Conservation (phyloP, 2,113 vertebrate species). For the Excalfactoria chinensis region DNA sequence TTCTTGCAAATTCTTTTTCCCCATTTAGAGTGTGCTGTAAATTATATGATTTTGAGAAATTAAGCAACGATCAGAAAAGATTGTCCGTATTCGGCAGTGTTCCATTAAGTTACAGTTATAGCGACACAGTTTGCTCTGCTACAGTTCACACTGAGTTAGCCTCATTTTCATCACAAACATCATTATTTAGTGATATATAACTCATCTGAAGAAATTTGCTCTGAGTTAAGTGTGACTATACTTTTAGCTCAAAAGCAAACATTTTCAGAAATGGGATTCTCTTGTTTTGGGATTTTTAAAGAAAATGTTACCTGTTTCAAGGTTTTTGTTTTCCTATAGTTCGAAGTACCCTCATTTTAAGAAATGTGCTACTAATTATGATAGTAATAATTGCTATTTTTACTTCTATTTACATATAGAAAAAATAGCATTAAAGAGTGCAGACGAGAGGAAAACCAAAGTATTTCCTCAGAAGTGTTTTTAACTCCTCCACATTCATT, state of each 20-base stretch:
- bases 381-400: background rate
- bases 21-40: constrained; percentile 71
- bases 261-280: background rate
- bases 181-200: constrained; percentile 80
- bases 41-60: constrained; percentile 74
- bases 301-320: background rate
- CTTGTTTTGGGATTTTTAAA: constrained; percentile 23
- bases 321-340: background rate
- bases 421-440: background rate
- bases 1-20: constrained; percentile 61
- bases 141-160: constrained; percentile 72
- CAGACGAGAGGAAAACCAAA: background rate
- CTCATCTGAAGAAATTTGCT: constrained; percentile 63
- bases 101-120: constrained; percentile 70
- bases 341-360: constrained; percentile 17
- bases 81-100: constrained; percentile 71
- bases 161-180: constrained; percentile 78
- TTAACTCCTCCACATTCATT: background rate
- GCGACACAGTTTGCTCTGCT: constrained; percentile 62
- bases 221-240: constrained; percentile 30
- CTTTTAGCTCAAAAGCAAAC: constrained; percentile 40
- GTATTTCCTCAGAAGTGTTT: background rate
- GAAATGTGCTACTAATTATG: background rate
- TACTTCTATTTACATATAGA: background rate
- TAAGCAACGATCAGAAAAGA: constrained; percentile 75